Evolutionary conservation across 2,113 vertebrate genomes (phyloP), one percentile per base, ranked within the genome.

Genomic region (Phaetusa simplex): DNA sequence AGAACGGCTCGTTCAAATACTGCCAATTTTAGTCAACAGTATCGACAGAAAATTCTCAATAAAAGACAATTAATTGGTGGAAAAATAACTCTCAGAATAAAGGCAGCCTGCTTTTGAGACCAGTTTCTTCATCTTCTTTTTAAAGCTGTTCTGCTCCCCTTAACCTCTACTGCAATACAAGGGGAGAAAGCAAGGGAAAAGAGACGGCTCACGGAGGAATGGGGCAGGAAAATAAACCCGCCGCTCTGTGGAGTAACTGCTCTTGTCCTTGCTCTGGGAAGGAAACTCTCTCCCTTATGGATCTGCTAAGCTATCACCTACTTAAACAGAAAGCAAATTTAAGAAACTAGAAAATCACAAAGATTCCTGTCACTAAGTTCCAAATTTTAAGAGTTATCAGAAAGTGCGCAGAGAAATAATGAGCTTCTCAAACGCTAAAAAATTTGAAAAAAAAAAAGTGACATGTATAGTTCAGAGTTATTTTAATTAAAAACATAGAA

Each of bases 171-270:
- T 55, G 47, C 50, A 93, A 45, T 7, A 42, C n/a, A 71, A 78
- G 23, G n/a, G 22, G 32, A 94, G 34, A 29, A 83, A 62, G 36
- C 40, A 69, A 49, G 23, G 45, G 55, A 42, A 82, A 52, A 65
- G 78, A 79, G 20, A 55, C 0, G 0, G 49, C 9, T 93, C 43
- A 17, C 29, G 27, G 5, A 56, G 81, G 34, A 56, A 56, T 0
- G 3, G 34, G n/a, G 45, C 17, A 56, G 34, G 47, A 79, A 94
- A 72, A 93, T 55, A 72, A 72, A 52, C 13, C 21, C 66, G 53
- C 6, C 24, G 6, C 23, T 59, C 49, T 14, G 9, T 18, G 43
- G 36, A 91, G 79, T 36, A 84, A 52, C 18, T 12, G 12, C 11
- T 71, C 50, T 64, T 53, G 22, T n/a, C 70, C 29, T 50, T 71